Conservation (phyloP, 2,888 invertebrate species). For the Asteroscopus sphinx region DNA sequence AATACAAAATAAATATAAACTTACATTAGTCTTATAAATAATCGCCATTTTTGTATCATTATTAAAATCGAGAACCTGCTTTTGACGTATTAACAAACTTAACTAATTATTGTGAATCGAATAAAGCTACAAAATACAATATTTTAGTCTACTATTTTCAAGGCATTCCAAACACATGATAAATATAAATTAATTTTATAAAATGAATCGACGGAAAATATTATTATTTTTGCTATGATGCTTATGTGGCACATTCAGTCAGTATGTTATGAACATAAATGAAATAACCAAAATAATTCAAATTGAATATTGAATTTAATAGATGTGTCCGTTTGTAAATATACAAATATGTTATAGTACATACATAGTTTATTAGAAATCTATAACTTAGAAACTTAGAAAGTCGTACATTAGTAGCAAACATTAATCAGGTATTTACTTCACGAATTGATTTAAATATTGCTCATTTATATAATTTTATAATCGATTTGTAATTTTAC, state of each 20-base stretch:
- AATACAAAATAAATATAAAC: slow-evolving; percentile 17
- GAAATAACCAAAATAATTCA: background rate
- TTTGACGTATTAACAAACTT: background rate
- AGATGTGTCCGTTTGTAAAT: slow-evolving; percentile 27
- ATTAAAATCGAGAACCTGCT: slow-evolving; percentile 1
- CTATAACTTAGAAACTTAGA: slow-evolving; percentile 7
- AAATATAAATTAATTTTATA: background rate
- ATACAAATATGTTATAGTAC: slow-evolving; percentile 13
- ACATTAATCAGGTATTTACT: slow-evolving; percentile 2
- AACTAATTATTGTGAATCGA: background rate
- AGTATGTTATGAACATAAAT: too few relatives aligned
- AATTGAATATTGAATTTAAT: background rate
- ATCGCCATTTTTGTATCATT: slow-evolving; percentile 7
- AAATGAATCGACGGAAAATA: background rate
- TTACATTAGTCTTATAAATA: background rate
- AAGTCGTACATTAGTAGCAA: slow-evolving; percentile 15
- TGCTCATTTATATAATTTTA: slow-evolving; percentile 32
- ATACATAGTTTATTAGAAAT: slow-evolving; percentile 17
- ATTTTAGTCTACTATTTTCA: background rate
- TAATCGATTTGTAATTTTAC: too few relatives aligned
- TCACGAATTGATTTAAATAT: slow-evolving; percentile 14
- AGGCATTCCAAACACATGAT: background rate
- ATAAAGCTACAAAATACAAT: background rate
- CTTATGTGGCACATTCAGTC: too few relatives aligned
- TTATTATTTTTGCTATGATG: too few relatives aligned